These are phyloP conservation scores for Sialia sialis DNA, from an alignment of 2,113 vertebrate species.

Conservation along the genomic window DNA sequence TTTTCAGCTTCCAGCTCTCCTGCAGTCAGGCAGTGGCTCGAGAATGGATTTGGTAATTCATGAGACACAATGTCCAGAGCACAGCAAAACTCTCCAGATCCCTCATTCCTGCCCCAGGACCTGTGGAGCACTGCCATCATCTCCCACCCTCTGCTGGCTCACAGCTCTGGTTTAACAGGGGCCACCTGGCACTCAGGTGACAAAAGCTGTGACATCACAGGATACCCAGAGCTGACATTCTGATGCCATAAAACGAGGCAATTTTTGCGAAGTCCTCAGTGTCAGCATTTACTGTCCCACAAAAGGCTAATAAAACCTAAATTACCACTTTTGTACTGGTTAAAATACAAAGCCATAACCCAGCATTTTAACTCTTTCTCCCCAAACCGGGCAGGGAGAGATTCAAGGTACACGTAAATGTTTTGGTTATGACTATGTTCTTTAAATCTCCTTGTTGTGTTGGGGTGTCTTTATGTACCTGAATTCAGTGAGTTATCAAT, in stretches of 20 bases:
- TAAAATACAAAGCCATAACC: neutral
- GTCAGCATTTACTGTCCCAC: neutral
- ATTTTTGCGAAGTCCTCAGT: neutral
- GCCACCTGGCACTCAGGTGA: rapidly evolving
- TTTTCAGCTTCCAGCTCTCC: neutral
- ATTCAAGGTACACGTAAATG: neutral
- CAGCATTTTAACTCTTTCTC: neutral
- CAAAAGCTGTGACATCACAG: rapidly evolving
- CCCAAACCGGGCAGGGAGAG: neutral
- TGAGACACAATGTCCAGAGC: rapidly evolving
- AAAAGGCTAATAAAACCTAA: neutral
- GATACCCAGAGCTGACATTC: neutral
- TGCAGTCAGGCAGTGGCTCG: neutral
- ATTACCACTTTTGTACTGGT: neutral
- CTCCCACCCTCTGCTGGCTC: rapidly evolving
- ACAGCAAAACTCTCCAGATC: neutral
- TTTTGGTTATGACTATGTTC: neutral
- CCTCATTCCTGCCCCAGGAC: rapidly evolving
- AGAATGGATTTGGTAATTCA: neutral
- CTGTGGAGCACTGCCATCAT: rapidly evolving
- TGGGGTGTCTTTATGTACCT: neutral
- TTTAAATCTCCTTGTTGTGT: neutral
- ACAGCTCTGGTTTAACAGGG: neutral
- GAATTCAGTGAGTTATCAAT: neutral
- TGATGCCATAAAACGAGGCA: neutral